Evolutionary conservation across 2,888 invertebrate species (phyloP).

Genomic region (Hypomecis atomaria): DNA sequence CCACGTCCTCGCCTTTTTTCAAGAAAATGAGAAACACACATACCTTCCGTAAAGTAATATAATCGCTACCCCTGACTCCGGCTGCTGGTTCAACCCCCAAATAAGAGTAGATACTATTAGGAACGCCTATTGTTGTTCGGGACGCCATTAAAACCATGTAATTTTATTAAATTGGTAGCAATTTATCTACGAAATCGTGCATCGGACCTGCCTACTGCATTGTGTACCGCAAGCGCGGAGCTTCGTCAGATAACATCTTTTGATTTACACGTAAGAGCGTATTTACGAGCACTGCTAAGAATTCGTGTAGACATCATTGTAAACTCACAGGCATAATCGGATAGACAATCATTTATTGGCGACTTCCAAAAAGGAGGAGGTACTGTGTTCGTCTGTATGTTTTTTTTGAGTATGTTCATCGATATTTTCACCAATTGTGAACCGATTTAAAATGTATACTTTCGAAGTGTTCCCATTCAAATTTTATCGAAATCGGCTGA

Average conservation of each 20-base stretch:
- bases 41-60: constrained; percentile 54
- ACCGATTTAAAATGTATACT: too few species aligned
- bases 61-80: constrained; percentile 58
- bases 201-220: constrained; percentile 44
- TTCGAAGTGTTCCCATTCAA: too few species aligned
- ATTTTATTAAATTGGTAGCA: constrained; percentile 71
- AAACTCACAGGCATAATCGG: too few species aligned
- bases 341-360: too few species aligned
- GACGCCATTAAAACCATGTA: constrained; percentile 68
- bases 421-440: too few species aligned
- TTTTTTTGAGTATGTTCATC: too few species aligned
- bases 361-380: too few species aligned
- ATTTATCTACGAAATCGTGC: constrained; percentile 66
- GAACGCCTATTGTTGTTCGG: constrained; percentile 68
- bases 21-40: constrained; percentile 19
- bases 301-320: neutral
- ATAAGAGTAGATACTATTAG: constrained; percentile 62
- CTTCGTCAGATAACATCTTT: constrained; percentile 17
- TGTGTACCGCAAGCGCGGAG: constrained; percentile 12
- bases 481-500: too few species aligned
- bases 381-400: too few species aligned
- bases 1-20: too few species aligned
- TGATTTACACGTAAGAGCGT: constrained; percentile 9
- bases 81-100: constrained; percentile 65
- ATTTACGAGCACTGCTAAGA: neutral